These are phyloP conservation scores for Thoracochromis brauschi DNA, from an alignment of 2,113 vertebrate species.

Conservation along the genomic window DNA sequence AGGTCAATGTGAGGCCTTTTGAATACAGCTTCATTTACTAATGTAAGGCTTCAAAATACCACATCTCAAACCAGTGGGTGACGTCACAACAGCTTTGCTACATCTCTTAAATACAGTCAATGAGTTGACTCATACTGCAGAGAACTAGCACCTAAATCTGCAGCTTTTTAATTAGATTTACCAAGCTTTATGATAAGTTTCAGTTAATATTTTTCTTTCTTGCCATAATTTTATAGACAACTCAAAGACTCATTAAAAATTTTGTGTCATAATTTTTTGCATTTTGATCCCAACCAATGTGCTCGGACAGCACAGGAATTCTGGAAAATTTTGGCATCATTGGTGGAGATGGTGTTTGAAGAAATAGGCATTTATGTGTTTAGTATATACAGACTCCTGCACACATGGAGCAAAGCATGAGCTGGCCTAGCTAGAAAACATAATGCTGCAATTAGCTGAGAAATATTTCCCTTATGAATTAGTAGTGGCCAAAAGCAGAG, in stretches of 20 bases:
- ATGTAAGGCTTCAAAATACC: not conserved
- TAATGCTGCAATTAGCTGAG: not conserved
- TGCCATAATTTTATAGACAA: not conserved
- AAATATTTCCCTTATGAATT: not conserved
- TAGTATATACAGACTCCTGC: not conserved
- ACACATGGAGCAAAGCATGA: not conserved
- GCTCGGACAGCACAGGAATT: not conserved
- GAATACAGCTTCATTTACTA: not conserved
- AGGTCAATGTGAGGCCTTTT: not conserved
- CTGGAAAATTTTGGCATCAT: not conserved
- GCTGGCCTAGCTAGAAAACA: not conserved
- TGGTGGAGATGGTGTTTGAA: not conserved
- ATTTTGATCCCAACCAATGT: not conserved
- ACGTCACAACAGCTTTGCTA: fast-evolving
- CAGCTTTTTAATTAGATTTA: not conserved
- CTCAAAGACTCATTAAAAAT: fast-evolving
- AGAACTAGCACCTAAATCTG: not conserved
- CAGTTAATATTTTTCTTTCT: not conserved
- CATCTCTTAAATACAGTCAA: not conserved
- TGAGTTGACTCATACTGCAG: not conserved
- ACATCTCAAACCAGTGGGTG: not conserved
- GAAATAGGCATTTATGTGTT: not conserved
- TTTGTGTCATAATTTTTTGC: not conserved
- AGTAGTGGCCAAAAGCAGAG: not conserved
- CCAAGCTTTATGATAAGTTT: not conserved